Evolutionary conservation across 2,888 invertebrate species (phyloP).

Genomic region (Abrostola triplasia): DNA sequence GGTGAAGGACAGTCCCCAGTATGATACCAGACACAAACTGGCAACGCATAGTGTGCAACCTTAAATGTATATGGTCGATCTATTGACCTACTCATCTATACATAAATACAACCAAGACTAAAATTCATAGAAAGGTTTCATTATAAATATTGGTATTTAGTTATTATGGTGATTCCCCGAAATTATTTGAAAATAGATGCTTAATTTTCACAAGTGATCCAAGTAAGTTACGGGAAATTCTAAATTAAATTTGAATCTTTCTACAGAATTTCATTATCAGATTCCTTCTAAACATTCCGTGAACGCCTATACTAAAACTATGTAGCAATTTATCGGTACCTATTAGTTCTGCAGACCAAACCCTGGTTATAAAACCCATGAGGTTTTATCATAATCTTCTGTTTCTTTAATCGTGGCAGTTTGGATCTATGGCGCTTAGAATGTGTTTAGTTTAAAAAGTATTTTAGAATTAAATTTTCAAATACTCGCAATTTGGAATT

Average conservation of each 20-base stretch:
- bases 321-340: constrained; percentile 29
- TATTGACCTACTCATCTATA: no score
- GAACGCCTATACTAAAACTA: constrained; percentile 34
- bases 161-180: background rate
- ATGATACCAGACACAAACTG: no score
- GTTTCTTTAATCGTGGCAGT: no score
- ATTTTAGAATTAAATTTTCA: background rate
- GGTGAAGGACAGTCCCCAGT: no score
- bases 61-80: no score
- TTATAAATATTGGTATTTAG: background rate
- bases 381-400: no score
- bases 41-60: no score
- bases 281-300: constrained; percentile 31
- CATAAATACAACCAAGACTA: no score
- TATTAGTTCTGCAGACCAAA: constrained; percentile 7
- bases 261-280: constrained; percentile 38
- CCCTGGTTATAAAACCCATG: no score
- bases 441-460: no score
- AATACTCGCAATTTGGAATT: background rate
- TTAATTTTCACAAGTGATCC: constrained; percentile 5
- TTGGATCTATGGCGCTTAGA: no score
- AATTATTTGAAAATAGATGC: constrained; percentile 1
- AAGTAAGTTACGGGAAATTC: constrained; percentile 2
- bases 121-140: no score
- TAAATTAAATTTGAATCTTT: constrained; percentile 26